Conservation (phyloP, 2,888 invertebrate genomes). For the Dryococelus australis region DNA sequence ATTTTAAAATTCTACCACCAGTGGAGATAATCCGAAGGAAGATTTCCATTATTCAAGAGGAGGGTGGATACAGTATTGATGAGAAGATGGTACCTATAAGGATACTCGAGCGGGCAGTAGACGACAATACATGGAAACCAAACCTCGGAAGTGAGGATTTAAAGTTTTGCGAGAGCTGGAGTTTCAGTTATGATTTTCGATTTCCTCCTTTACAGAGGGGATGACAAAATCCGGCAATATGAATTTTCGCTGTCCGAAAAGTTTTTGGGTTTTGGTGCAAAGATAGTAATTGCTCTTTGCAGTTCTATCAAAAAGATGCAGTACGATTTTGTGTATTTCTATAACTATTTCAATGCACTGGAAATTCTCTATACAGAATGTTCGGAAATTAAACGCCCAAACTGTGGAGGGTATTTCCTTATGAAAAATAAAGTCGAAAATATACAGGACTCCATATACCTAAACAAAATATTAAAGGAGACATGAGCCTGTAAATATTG, state of each 20-base stretch:
- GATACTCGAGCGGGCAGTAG: background rate
- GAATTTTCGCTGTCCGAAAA: background rate
- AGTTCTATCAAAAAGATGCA: background rate
- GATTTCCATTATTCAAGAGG: background rate
- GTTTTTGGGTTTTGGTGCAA: background rate
- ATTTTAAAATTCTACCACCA: background rate
- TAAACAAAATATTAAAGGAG: too few species aligned
- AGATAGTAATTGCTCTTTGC: background rate
- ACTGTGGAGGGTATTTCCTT: too few species aligned
- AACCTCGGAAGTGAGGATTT: background rate
- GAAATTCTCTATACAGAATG: background rate
- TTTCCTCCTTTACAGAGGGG: background rate
- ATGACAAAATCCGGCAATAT: background rate
- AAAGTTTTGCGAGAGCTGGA: background rate
- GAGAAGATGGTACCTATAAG: background rate
- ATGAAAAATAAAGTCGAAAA: too few species aligned
- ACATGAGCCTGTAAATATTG: too few species aligned
- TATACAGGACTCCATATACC: too few species aligned
- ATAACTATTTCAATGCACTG: background rate
- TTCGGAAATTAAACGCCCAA: too few species aligned
- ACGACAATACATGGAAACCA: background rate
- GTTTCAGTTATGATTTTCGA: background rate
- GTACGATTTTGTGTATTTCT: background rate
- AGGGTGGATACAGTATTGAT: background rate
- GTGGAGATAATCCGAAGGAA: background rate